Evolutionary conservation across 2,797 vertebrate genomes (phyloP).

Genomic region (Spheniscus humboldti): DNA sequence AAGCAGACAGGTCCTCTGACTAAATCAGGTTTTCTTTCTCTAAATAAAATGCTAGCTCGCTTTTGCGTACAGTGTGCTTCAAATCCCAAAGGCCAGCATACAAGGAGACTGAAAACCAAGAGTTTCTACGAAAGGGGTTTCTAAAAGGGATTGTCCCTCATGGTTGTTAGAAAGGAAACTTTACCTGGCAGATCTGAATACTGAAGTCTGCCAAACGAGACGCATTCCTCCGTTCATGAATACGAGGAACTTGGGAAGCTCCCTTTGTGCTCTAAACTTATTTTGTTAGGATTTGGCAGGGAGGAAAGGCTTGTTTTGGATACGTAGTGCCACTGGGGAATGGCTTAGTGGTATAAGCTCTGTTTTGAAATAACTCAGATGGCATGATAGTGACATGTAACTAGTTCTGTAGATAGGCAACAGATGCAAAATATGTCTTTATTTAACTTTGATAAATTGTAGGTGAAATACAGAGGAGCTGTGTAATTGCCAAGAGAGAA

Average conservation of each 20-base stretch:
- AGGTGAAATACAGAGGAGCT: not conserved
- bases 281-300: not conserved
- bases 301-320: not conserved
- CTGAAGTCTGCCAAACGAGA: not conserved
- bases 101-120: not conserved
- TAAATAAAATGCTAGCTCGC: not conserved
- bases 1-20: not conserved
- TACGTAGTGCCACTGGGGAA: not conserved
- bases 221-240: accelerated
- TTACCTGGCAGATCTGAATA: not conserved
- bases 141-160: not conserved
- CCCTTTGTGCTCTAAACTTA: not conserved
- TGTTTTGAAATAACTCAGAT: not conserved
- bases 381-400: accelerated
- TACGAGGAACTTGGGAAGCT: not conserved
- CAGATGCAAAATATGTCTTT: not conserved
- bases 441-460: not conserved
- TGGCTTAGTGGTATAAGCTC: not conserved
- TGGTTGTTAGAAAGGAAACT: not conserved
- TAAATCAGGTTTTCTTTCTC: not conserved
- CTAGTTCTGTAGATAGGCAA: not conserved
- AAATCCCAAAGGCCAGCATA: not conserved
- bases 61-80: not conserved
- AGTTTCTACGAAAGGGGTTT: not conserved
- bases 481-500: not conserved